These are phyloP conservation scores for Accipiter cooperii DNA, from an alignment of 2,113 vertebrate genomes.

Conservation along the genomic window DNA sequence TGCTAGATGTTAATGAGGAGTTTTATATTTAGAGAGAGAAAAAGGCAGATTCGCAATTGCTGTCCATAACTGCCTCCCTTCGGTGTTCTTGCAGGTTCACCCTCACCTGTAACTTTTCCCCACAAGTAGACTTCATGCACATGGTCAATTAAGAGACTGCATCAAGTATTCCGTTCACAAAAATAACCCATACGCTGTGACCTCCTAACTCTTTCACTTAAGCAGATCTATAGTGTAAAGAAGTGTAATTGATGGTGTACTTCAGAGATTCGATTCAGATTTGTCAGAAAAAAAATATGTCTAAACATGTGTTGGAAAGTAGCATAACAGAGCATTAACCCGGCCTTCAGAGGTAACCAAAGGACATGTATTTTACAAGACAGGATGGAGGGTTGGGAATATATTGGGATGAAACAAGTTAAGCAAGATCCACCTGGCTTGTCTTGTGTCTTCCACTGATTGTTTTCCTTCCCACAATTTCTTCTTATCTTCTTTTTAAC, in stretches of 20 bases:
- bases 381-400: neutral
- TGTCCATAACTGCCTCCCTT: neutral
- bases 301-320: neutral
- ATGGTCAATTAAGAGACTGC: neutral
- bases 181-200: neutral
- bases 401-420: neutral
- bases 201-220: neutral
- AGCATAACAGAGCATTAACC: neutral
- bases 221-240: constrained; percentile 7
- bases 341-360: neutral
- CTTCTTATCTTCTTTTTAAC: neutral
- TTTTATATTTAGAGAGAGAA: neutral
- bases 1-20: neutral
- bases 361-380: neutral
- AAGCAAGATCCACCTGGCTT: neutral
- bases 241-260: neutral
- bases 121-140: neutral
- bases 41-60: neutral
- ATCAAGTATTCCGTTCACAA: neutral
- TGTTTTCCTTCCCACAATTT: neutral
- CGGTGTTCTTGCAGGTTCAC: neutral
- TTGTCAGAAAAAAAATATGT: neutral
- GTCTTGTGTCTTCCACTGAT: neutral
- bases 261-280: neutral
- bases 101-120: neutral